phyloP scores from a whole-genome alignment of 2,113 vertebrate genomes.

The Copsychus sechellarum region DNA sequence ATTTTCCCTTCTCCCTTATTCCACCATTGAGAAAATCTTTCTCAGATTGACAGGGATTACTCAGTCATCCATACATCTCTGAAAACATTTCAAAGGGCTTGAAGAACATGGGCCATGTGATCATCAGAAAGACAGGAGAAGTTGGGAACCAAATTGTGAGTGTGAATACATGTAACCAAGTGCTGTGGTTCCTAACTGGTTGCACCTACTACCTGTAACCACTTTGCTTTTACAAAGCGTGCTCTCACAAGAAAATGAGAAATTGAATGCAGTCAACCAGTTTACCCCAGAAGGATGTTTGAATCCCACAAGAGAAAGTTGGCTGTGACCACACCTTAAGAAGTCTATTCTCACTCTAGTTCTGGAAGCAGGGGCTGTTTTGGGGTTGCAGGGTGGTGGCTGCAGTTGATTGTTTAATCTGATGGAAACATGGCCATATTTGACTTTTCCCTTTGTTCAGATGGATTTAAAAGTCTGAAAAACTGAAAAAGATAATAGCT shows the following conservation, averaged over 20 bases:
- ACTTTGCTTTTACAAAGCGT: background rate
- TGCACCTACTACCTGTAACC: background rate
- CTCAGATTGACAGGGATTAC: background rate
- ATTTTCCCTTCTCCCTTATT: background rate
- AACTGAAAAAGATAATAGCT: background rate
- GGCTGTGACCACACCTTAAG: background rate
- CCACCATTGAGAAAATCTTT: background rate
- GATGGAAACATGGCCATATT: background rate
- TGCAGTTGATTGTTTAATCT: background rate
- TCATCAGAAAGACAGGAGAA: background rate
- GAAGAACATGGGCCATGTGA: background rate
- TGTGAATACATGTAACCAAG: fast-evolving
- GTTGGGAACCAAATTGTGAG: background rate
- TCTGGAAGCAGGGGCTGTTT: background rate
- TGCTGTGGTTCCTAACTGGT: background rate
- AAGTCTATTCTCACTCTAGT: background rate
- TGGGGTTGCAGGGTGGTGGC: background rate
- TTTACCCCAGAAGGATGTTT: background rate
- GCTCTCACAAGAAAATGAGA: background rate
- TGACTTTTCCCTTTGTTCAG: background rate
- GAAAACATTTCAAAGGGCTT: background rate
- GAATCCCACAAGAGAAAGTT: background rate
- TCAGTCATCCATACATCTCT: background rate
- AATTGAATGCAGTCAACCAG: background rate
- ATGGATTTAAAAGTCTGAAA: background rate